Conservation (phyloP, 2,888 invertebrate species). For the Ophraella communa region DNA sequence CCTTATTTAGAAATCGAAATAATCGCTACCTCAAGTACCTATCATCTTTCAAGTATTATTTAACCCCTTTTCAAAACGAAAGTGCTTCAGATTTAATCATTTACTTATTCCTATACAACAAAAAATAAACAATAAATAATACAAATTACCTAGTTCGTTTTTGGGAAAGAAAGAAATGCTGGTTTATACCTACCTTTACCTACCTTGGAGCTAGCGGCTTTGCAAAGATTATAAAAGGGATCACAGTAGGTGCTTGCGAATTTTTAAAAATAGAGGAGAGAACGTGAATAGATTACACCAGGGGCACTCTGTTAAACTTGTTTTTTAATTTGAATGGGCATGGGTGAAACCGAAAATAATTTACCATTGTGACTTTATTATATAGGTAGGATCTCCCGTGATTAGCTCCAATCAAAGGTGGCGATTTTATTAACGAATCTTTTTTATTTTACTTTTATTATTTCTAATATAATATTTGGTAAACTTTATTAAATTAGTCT, state of each 20-base stretch:
- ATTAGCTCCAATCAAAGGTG: too few relatives aligned
- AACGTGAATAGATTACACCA: not conserved
- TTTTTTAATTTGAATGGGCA: slow-evolving; percentile 4
- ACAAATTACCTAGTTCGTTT: not conserved
- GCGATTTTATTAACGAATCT: too few relatives aligned
- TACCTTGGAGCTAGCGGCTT: slow-evolving; percentile 2
- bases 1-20: slow-evolving; percentile 6
- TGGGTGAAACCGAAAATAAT: not conserved
- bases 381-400: too few relatives aligned
- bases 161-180: not conserved
- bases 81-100: not conserved
- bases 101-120: too few relatives aligned
- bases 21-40: slow-evolving; percentile 6
- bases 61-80: not conserved
- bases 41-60: not conserved
- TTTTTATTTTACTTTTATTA: too few relatives aligned
- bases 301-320: not conserved
- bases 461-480: too few relatives aligned
- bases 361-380: too few relatives aligned
- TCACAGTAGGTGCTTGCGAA: slow-evolving; percentile 26
- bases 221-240: slow-evolving; percentile 20
- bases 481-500: too few relatives aligned
- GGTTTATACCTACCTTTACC: not conserved
- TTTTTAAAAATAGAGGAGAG: slow-evolving; percentile 8
- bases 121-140: not conserved